These are phyloP conservation scores for Oreotrochilus melanogaster DNA, from an alignment of 2,113 vertebrate genomes.

Conservation along the genomic window DNA sequence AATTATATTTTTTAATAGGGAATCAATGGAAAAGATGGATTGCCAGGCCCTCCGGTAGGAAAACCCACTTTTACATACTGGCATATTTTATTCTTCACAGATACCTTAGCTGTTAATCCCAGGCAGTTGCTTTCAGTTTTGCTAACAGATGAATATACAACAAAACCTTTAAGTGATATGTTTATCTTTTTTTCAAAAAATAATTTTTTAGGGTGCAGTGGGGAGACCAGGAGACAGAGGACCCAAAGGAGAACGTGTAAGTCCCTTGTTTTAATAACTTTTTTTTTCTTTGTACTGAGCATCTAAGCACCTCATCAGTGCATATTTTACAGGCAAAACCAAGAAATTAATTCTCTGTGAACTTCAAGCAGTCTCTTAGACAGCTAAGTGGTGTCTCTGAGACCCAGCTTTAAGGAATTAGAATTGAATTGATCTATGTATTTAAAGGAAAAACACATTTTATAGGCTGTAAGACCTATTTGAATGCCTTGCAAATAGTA, in stretches of 20 bases:
- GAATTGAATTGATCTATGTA: background rate
- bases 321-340: background rate
- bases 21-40: slow-evolving; percentile 82
- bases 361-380: background rate
- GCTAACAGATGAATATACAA: background rate
- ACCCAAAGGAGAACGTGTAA: slow-evolving; percentile 97
- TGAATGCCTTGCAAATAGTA: background rate
- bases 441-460: background rate
- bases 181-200: slow-evolving; percentile 25
- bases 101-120: background rate
- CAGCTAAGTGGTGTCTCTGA: background rate
- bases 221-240: slow-evolving; percentile 93
- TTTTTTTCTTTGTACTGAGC: background rate
- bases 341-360: background rate
- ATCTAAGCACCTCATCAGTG: background rate
- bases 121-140: background rate
- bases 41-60: slow-evolving; percentile 83
- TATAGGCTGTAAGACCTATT: background rate
- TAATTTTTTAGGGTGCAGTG: slow-evolving; percentile 82
- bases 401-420: background rate
- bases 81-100: background rate
- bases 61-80: background rate
- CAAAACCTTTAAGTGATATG: background rate
- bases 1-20: slow-evolving; percentile 69
- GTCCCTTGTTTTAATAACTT: background rate